Evolutionary conservation across 2,797 vertebrate genomes (phyloP), one percentile per base, ranked within the genome.

Genomic region (Anguilla obscura): DNA sequence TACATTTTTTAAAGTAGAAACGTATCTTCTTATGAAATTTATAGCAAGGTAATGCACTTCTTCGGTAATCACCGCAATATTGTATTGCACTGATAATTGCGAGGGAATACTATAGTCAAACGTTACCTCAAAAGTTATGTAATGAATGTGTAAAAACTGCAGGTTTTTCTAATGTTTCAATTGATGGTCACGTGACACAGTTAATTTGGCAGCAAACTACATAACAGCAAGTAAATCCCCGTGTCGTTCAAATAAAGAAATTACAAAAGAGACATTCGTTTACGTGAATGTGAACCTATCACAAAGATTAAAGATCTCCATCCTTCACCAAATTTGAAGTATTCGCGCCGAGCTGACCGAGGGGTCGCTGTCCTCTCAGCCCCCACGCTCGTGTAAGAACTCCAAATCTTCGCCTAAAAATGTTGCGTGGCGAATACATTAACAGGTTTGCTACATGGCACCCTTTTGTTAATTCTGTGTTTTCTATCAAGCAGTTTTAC

Each of bases 41-140:
- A 8, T 27, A 27, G 7, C 66, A 27, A 1, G 3, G 6, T n/a
- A n/a, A 7, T 69, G 8, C 27, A 27, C 18, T 36, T 33, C 71
- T 76, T 30, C 9, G 12, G 10, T 76, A 76, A 36, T 76, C 14
- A 76, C 33, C 5, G 24, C 30, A 50, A 9, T 82, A 82, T n/a
- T 48, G 21, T 24, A 50, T 8, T 21, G 79, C 4, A 12, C 45
- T 8, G 45, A 50, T 24, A 1, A 82, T 82, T 50, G 6, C 40
- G 2, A 82, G 10, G 10, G 14, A 40, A 76, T 18, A 71, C 3
- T 40, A 76, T n/a, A 9, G 21, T 1, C 21, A 82, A 50, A 82
- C 79, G 45, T 82, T 82, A 50, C 40, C 4, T n/a, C 7, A 82
- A 82, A 82, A 82, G 79, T 82, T 82, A 82, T 50, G 79, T 82